phyloP scores from a whole-genome alignment of 2,113 vertebrate genomes.

The Grantiella picta region DNA sequence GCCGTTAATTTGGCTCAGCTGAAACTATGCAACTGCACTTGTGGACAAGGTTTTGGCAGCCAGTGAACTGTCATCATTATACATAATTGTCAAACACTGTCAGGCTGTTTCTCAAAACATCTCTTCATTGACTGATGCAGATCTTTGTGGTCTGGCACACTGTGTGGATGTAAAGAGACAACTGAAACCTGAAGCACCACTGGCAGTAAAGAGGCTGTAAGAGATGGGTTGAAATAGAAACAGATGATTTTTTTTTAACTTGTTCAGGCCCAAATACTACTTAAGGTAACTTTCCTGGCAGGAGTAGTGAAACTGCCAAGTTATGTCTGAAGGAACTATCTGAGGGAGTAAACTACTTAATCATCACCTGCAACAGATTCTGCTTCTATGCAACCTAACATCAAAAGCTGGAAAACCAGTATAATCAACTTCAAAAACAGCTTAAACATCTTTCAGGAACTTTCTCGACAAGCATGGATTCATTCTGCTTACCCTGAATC shows the following conservation, averaged over 20 bases:
- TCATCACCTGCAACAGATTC: neutral
- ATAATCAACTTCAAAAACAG: neutral
- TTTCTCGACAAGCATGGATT: neutral
- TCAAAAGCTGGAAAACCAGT: neutral
- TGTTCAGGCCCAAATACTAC: neutral
- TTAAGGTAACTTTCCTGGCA: neutral
- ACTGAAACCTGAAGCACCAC: neutral
- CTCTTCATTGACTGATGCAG: neutral
- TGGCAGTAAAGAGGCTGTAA: neutral
- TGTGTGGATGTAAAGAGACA: neutral
- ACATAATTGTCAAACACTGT: neutral
- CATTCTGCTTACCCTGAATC: neutral
- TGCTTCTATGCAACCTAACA: neutral
- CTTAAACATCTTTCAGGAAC: neutral
- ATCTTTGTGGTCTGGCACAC: neutral
- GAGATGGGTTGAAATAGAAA: neutral
- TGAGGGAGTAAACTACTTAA: neutral
- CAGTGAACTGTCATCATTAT: neutral
- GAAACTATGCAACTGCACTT: neutral
- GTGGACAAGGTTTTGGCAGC: slow-evolving; percentile 4
- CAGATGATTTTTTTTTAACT: neutral
- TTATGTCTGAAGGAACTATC: neutral
- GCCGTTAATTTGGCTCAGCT: neutral
- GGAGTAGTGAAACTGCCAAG: neutral
- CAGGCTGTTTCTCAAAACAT: neutral